Percentiles rank a stretch among this genome's conserved stretches.
These are phyloP conservation scores for Acanthochromis polyacanthus DNA, from an alignment of 2,113 vertebrate genomes.

Conservation along the genomic window DNA sequence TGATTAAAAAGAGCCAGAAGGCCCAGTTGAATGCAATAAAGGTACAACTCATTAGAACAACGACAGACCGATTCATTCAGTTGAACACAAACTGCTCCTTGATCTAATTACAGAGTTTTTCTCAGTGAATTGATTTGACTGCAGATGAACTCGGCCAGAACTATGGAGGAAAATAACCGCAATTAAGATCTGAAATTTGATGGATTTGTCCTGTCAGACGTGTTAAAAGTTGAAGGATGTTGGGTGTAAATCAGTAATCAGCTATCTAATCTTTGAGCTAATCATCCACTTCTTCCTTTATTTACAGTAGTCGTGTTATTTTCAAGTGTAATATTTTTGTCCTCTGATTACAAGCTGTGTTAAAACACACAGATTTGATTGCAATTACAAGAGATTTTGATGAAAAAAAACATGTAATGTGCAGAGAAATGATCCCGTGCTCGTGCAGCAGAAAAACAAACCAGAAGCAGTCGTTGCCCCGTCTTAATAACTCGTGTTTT, in stretches of 20 bases:
- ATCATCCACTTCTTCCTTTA: neutral
- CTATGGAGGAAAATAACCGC: neutral
- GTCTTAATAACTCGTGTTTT: slow-evolving; percentile 38
- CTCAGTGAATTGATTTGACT: neutral
- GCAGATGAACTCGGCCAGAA: neutral
- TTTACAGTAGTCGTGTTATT: neutral
- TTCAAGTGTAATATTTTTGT: neutral
- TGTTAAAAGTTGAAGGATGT: too few relatives aligned
- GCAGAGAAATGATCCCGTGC: neutral
- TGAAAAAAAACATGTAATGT: slow-evolving; percentile 4
- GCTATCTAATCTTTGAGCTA: slow-evolving; percentile 22
- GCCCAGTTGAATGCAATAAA: too few relatives aligned
- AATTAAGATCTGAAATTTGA: neutral
- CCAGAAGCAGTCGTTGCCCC: neutral
- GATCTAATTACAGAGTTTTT: neutral
- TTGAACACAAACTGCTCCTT: neutral
- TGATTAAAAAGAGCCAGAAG: too few relatives aligned
- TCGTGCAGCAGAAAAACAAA: neutral
- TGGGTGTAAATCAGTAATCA: neutral
- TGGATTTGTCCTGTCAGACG: too few relatives aligned
- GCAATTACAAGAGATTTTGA: slow-evolving; percentile 3
- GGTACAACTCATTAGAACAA: neutral
- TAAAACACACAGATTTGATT: slow-evolving; percentile 3
- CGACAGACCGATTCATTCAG: neutral
- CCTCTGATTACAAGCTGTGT: slow-evolving; percentile 18